Percentiles rank a stretch among this genome's conserved stretches.
These are phyloP conservation scores for Athalia rosae DNA, from an alignment of 2,888 invertebrate species.

Conservation along the genomic window DNA sequence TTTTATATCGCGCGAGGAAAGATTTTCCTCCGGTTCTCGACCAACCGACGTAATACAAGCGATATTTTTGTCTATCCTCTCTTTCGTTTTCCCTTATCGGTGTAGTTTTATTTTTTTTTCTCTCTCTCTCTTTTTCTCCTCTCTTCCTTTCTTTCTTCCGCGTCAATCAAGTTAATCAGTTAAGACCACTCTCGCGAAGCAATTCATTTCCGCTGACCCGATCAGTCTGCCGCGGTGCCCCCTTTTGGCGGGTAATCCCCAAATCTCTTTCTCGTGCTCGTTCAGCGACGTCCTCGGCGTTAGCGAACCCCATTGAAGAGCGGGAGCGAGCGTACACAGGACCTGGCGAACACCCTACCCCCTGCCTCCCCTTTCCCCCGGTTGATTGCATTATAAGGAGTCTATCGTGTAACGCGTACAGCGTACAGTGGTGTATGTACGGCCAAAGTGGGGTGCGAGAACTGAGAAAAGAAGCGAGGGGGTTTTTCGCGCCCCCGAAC, in stretches of 20 bases:
- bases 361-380: neutral
- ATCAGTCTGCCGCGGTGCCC: slow-evolving; percentile 34
- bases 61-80: neutral
- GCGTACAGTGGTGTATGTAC: neutral
- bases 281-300: slow-evolving; percentile 41
- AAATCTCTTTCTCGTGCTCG: slow-evolving; percentile 43
- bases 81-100: neutral
- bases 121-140: neutral
- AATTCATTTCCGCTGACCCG: slow-evolving; percentile 46
- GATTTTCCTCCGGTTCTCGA: too few species aligned
- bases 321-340: slow-evolving; percentile 38
- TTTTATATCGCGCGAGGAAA: too few species aligned
- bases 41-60: too few species aligned
- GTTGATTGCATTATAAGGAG: slow-evolving; percentile 46
- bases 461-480: slow-evolving; percentile 5
- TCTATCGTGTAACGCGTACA: slow-evolving; percentile 2
- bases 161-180: slow-evolving; percentile 45
- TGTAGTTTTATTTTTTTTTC: neutral
- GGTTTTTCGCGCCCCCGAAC: slow-evolving; percentile 21
- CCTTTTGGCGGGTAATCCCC: slow-evolving; percentile 41
- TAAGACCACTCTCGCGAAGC: slow-evolving; percentile 44
- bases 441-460: neutral
- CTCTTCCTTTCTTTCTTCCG: slow-evolving; percentile 12
- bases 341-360: slow-evolving; percentile 20
- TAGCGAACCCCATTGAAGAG: slow-evolving; percentile 41